Base-by-base conservation (phyloP, 2,888 invertebrate species). In the Agrotis exclamationis region DNA sequence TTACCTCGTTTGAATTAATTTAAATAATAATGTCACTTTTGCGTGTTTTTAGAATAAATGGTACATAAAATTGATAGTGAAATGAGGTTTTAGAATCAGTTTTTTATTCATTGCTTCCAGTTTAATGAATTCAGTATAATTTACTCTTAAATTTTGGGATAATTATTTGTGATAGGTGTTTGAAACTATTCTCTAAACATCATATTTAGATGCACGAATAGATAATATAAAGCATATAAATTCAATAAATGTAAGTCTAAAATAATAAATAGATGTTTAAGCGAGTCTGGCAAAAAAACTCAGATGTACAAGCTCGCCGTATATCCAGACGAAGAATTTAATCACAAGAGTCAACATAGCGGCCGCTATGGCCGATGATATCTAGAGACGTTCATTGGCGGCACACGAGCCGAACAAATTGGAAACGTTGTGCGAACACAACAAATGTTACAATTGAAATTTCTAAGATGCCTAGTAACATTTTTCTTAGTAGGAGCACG, bases 381-480 rank as follows among this genome's bases (percentile, higher is more conserved):
- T 94, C 94, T 93, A 88, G 87, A 84, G 90, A 88, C 88, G 87
- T 90, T 93, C 92, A 92, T 91, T 92, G 89, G 90, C 90, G 89
- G 91, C 85, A 89, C 89, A 90, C 91, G 88, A 88, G 86, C 88
- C 89, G 91, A 92, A 94, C 94, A 94, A 95, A 95, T 95, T 94
- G 93, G 89, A 91, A 90, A 90, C 90, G 91, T 90, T 89, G 88
- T 69, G 69, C 69, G 74, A 74, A 91, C 87, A 87, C 90, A 92
- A 93, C 92, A 92, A 93, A 94, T 91, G 92, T 90, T 93, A 95
- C 95, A 94, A 95, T 94, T 94, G 94, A 95, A 95, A 96, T 95
- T 95, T 94, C 91, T 91, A 91, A 95, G 93, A 96, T 95, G 91
- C 95, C 91, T 91, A 89, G 89, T 87, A 87, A 93, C 93, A 94